Evolutionary conservation across 2,113 vertebrate species (phyloP).

Genomic region (Pachycephala philippinensis): DNA sequence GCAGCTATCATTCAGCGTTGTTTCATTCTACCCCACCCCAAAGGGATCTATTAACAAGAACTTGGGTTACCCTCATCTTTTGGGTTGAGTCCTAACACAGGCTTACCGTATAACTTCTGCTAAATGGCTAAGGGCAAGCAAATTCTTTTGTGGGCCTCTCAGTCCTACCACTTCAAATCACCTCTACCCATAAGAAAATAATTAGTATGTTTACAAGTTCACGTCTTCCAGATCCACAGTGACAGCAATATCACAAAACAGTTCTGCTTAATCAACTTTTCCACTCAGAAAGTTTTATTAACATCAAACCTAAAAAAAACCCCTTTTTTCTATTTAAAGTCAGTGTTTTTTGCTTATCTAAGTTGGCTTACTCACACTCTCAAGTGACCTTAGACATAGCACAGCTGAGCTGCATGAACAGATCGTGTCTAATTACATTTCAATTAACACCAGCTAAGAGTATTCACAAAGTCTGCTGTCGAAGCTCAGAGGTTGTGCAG

Average conservation of each 20-base stretch:
- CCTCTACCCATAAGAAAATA: not conserved
- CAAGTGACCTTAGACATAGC: not conserved
- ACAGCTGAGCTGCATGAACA: not conserved
- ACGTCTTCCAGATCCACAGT: not conserved
- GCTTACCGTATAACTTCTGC: not conserved
- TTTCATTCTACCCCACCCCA: not conserved
- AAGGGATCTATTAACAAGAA: not conserved
- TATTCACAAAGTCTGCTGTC: not conserved
- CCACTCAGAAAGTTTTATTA: not conserved
- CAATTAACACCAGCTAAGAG: not conserved
- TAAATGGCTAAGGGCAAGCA: not conserved
- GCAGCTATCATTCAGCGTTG: rapidly evolving
- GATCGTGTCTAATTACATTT: not conserved
- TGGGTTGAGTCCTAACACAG: not conserved
- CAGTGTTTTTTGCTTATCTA: not conserved
- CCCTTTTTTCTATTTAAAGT: not conserved
- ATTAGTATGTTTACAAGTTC: not conserved
- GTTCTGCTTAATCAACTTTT: not conserved
- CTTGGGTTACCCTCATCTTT: rapidly evolving
- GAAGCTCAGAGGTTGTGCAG: not conserved
- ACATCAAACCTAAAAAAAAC: rapidly evolving
- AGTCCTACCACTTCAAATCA: not conserved
- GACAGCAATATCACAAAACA: not conserved
- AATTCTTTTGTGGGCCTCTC: not conserved
- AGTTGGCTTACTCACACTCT: not conserved